phyloP scores from a whole-genome alignment of 2,888 invertebrate genomes.

The Apamea epomidion region DNA sequence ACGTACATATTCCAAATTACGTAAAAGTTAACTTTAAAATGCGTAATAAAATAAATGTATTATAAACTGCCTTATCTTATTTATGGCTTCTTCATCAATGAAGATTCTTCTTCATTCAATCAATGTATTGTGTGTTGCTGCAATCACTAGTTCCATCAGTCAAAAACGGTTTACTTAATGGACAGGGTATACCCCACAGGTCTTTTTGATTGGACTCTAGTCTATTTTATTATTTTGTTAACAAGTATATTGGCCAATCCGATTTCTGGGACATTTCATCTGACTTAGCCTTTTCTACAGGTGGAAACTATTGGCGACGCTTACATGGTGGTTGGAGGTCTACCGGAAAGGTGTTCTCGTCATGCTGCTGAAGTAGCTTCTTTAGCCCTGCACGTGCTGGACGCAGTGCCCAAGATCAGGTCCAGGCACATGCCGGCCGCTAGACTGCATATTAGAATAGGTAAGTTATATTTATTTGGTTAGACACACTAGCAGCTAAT shows the following conservation, averaged over 20 bases:
- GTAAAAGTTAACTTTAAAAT: no score
- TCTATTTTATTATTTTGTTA: not conserved
- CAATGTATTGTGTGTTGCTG: no score
- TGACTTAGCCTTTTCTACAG: constrained; percentile 71
- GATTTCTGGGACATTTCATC: not conserved
- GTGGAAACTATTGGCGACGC: constrained; percentile 96
- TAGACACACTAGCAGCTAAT: no score
- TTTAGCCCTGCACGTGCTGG: constrained; percentile 93
- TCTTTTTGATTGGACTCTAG: not conserved
- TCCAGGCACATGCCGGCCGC: constrained; percentile 93
- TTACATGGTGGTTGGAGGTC: constrained; percentile 95
- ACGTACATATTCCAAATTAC: no score
- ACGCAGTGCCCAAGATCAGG: constrained; percentile 92
- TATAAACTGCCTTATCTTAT: no score
- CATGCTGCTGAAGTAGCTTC: constrained; percentile 96
- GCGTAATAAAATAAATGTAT: no score
- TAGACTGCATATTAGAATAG: constrained; percentile 93
- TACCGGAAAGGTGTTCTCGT: constrained; percentile 93
- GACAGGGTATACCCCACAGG: not conserved
- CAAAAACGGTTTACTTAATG: no score
- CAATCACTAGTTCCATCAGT: no score
- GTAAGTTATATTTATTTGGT: constrained; percentile 69
- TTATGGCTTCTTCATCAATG: no score
- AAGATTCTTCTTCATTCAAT: no score
- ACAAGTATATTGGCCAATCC: not conserved